A percentile compares a stretch with the other conserved stretches of the same genome.
Evolutionary conservation across 2,113 vertebrate species (phyloP).

Genomic region (Cryptomyrus ogoouensis): DNA sequence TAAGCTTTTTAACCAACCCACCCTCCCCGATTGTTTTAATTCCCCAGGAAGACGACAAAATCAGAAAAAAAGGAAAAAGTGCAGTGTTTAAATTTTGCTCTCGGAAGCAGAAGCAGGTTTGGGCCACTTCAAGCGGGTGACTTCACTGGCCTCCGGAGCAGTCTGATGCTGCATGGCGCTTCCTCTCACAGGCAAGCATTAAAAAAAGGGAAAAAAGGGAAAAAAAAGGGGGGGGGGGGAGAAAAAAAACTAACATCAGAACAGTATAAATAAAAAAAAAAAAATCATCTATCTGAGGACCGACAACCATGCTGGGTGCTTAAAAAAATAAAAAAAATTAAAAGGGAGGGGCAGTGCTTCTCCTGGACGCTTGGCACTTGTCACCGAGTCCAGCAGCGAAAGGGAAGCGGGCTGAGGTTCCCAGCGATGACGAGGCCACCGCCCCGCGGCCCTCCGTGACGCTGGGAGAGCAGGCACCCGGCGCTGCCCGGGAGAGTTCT

Average conservation of each 20-base stretch:
- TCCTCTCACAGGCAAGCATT: background rate
- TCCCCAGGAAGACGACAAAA: background rate
- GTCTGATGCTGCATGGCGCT: too few relatives aligned
- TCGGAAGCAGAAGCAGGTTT: background rate
- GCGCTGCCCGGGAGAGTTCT: background rate
- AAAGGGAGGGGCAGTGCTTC: slow-evolving; percentile 16
- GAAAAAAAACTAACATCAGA: slow-evolving; percentile 8
- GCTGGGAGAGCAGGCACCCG: background rate
- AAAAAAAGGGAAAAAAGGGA: background rate
- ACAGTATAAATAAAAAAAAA: slow-evolving; percentile 9
- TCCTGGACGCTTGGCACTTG: slow-evolving; percentile 56
- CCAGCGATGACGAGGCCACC: background rate
- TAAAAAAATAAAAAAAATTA: slow-evolving; percentile 26
- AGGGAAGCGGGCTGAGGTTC: background rate
- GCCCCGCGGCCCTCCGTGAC: background rate
- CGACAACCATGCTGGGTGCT: slow-evolving; percentile 11
- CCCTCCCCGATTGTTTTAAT: background rate
- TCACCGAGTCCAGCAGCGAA: background rate
- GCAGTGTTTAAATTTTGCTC: background rate
- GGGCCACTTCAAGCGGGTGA: too few relatives aligned
- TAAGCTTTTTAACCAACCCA: background rate
- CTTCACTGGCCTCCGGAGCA: background rate
- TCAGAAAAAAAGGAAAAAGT: background rate
- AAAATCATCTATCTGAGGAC: background rate
- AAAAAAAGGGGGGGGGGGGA: background rate